These are phyloP conservation scores for Micrasema minimum DNA, from an alignment of 1,140 invertebrate species.

Conservation along the genomic window DNA sequence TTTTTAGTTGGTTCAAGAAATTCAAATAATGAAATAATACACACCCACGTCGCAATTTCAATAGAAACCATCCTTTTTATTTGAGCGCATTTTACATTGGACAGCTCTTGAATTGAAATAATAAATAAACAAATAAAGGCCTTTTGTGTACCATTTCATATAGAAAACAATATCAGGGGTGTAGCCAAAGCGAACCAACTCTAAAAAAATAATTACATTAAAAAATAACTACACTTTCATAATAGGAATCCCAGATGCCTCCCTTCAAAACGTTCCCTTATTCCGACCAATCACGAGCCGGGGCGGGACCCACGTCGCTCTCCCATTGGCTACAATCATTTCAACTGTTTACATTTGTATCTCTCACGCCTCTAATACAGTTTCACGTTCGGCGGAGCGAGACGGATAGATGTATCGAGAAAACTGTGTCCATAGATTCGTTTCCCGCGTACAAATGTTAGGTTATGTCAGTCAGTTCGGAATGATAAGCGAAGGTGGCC, in stretches of 20 bases:
- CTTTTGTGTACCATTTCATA: constrained; percentile 40
- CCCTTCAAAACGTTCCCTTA: too few relatives aligned
- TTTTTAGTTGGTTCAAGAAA: too few relatives aligned
- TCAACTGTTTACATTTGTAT: constrained; percentile 48
- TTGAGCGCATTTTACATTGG: neutral
- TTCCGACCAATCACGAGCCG: constrained; percentile 40
- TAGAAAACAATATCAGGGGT: constrained; percentile 42
- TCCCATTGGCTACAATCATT: constrained; percentile 47
- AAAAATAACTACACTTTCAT: constrained; percentile 46
- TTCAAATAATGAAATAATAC: too few relatives aligned
- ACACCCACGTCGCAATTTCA: too few relatives aligned
- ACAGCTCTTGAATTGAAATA: constrained; percentile 19
- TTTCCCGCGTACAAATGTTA: constrained; percentile 6
- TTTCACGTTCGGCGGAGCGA: constrained; percentile 46
- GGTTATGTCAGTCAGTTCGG: constrained; percentile 42
- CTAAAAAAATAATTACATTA: constrained; percentile 35
- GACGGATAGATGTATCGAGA: constrained; percentile 36
- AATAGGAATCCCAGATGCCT: constrained; percentile 40
- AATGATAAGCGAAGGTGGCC: neutral
- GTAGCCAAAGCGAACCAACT: constrained; percentile 30
- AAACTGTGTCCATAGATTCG: constrained; percentile 36
- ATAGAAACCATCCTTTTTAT: neutral
- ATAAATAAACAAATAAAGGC: too few relatives aligned
- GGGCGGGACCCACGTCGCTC: constrained; percentile 38
- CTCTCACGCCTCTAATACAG: constrained; percentile 45